Base-by-base conservation (phyloP, 2,888 invertebrate species). In the Craniophora ligustri region DNA sequence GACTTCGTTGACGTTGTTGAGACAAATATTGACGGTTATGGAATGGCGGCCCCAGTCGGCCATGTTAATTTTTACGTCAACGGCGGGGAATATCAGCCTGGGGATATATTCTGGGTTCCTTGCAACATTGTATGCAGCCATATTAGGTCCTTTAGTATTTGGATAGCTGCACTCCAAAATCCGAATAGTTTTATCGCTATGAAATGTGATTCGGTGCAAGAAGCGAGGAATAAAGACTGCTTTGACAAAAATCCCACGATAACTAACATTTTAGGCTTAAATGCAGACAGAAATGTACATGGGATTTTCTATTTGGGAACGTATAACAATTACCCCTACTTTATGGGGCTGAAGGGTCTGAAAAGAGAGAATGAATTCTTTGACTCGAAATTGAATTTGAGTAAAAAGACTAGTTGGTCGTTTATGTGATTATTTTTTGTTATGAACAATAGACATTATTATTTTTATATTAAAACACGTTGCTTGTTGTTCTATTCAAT, bases 51-150 rank as follows among this genome's bases (percentile, higher is more conserved):
- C 0, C 88, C 91, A 0, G 66, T 88, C 0, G 91, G 88, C 1
- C 89, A 91, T 64, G 79, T 87, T 0, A 87, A 87, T 47, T 88
- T 85, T 51, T 91, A 89, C 53, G 85, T 91, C 2, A 91, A 91
- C 16, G 91, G 91, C 0, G 91, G 91, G 0, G 91, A 90, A 47
- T 86, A 63, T 38, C 87, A 87, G 53, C 82, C 86, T 0, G 82
- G 81, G 0, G 82, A 82, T 13, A 2, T 82, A 1, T 4, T 79
- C 0, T 81, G 76, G 77, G 47, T 75, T 4, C 82, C 81, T 0
- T 87, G 87, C 26, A 74, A 67, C 13, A 58, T 72, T 0, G 0
- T 84, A 0, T 87, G 87, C 42, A 86, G 87, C 40, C 87, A 87
- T 49, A 36, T 82, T 0, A 63, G 83, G 7, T 57, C 83, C 0